Percentiles rank a stretch among this genome's conserved stretches.
These are phyloP conservation scores for Synergus laeviventris DNA, from an alignment of 2,888 invertebrate genomes.

Conservation along the genomic window DNA sequence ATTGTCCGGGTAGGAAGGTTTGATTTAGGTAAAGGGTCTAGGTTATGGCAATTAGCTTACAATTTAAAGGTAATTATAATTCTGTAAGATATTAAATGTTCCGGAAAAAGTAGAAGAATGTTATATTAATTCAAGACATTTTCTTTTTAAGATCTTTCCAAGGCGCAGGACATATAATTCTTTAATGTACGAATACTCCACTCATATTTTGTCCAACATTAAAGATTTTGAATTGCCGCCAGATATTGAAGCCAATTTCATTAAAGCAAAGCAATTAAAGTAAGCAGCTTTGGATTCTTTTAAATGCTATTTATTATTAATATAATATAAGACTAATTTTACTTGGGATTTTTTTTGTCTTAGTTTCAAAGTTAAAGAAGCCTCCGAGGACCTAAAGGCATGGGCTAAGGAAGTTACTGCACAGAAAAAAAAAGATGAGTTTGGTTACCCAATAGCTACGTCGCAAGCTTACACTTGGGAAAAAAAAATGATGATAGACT, in stretches of 20 bases:
- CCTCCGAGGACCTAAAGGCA: neutral
- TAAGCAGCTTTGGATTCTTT: neutral
- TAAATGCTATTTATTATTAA: neutral
- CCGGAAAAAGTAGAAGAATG: neutral
- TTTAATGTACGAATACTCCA: neutral
- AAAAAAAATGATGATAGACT: neutral
- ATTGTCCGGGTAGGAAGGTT: neutral
- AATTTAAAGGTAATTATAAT: slow-evolving; percentile 5
- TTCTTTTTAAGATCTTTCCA: neutral
- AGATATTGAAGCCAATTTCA: neutral
- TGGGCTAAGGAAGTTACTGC: slow-evolving; percentile 7
- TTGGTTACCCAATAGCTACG: neutral
- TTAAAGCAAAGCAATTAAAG: neutral
- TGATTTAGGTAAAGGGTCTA: neutral
- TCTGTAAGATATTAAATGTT: neutral
- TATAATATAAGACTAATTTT: no score
- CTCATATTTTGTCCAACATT: neutral
- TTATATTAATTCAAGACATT: neutral
- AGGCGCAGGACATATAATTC: neutral
- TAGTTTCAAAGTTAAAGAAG: neutral
- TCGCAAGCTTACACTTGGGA: neutral
- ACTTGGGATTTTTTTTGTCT: neutral
- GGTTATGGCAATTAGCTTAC: neutral
- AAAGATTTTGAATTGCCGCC: neutral
- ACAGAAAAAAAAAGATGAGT: neutral